Evolutionary conservation across 2,113 vertebrate genomes (phyloP).

Genomic region (Entomyzon cyanotis): DNA sequence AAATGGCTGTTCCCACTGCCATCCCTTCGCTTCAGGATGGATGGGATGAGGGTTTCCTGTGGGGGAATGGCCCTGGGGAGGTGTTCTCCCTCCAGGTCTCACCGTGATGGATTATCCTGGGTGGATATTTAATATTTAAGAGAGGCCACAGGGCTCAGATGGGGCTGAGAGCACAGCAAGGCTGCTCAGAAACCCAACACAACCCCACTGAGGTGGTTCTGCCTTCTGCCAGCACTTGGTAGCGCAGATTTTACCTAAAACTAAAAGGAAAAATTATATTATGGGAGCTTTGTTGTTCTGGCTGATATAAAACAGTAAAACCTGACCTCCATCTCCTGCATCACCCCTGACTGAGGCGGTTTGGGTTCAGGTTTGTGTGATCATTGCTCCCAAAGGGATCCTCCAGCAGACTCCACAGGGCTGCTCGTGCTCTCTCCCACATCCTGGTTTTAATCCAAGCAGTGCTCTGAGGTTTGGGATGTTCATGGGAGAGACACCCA

Average conservation of each 20-base stretch:
- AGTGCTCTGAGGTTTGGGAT: neutral
- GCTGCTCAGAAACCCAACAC: neutral
- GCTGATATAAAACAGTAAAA: neutral
- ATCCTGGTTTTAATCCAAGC: neutral
- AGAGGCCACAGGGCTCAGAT: neutral
- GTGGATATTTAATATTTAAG: rapidly evolving
- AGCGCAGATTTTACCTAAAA: neutral
- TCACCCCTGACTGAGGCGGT: neutral
- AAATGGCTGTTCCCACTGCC: neutral
- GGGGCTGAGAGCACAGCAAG: neutral
- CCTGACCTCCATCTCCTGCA: neutral
- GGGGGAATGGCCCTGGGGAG: neutral
- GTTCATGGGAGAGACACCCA: neutral
- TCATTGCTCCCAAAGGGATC: neutral
- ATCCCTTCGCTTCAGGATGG: neutral
- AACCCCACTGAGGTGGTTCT: neutral
- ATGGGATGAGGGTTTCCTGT: neutral
- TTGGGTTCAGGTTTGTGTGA: neutral
- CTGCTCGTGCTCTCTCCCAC: neutral
- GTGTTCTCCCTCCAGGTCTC: neutral
- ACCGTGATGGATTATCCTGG: neutral
- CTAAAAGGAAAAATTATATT: rapidly evolving
- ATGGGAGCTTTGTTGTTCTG: neutral
- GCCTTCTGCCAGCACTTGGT: neutral
- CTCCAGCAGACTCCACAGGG: neutral